Percentiles rank a stretch among this genome's conserved stretches.
Conservation (phyloP, 2,797 vertebrate species). For the Enteromius unitaeniatus region DNA sequence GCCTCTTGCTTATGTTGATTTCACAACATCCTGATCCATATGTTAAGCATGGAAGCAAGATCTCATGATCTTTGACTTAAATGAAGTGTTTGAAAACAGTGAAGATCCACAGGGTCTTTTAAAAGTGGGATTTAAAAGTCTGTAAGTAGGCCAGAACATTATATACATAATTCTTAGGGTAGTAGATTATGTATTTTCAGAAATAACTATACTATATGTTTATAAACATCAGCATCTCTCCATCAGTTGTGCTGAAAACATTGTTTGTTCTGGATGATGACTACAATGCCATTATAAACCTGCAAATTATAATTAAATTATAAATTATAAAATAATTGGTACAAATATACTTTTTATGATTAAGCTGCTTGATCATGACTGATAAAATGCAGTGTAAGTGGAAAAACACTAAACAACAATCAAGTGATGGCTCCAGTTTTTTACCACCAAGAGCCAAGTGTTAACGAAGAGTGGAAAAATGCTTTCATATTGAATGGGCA, state of each 20-base stretch:
- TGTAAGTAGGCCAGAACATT: neutral
- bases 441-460: constrained; percentile 6
- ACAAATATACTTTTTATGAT: constrained; percentile 43
- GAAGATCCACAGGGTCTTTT: neutral
- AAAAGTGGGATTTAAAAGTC: neutral
- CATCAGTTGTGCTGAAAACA: neutral
- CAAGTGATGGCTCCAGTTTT: constrained; percentile 29
- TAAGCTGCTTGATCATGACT: constrained; percentile 39
- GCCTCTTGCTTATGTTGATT: constrained; percentile 54
- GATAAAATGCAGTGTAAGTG: constrained; percentile 44
- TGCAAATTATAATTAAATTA: too few relatives aligned
- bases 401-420: constrained; percentile 49
- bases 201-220: neutral
- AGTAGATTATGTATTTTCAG: neutral
- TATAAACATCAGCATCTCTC: neutral
- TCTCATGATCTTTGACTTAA: constrained; percentile 45
- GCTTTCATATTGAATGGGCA: constrained; percentile 17
- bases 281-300: constrained; percentile 41
- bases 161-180: neutral
- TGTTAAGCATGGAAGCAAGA: constrained; percentile 55
- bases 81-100: constrained; percentile 32
- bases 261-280: constrained; percentile 23
- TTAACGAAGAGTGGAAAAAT: constrained; percentile 20
- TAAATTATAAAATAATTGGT: constrained; percentile 51
- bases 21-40: constrained; percentile 59